Conservation (phyloP, 1,140 invertebrate genomes). For the Tetramorium alpestre region DNA sequence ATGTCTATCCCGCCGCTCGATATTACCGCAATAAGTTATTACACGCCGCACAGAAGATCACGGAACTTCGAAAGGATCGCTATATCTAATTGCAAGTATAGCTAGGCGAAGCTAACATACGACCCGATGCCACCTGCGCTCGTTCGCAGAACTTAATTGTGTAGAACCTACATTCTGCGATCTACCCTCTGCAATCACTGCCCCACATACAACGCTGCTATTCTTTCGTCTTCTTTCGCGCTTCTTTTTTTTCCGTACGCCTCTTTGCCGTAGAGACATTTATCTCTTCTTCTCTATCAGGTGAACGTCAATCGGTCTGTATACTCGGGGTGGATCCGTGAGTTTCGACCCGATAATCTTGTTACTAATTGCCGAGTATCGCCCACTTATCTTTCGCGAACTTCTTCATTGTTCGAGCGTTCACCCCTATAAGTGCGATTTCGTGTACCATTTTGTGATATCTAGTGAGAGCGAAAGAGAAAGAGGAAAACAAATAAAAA, state of each 20-base stretch:
- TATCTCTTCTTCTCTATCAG: not conserved
- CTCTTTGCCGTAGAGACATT: not conserved
- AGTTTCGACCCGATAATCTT: constrained; percentile 46
- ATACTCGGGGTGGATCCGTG: constrained; percentile 48
- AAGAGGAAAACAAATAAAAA: not conserved
- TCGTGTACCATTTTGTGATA: not conserved
- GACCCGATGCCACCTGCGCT: constrained; percentile 59
- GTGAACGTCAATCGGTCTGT: not conserved
- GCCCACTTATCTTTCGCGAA: not conserved
- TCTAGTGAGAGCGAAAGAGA: not conserved
- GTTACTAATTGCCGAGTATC: constrained; percentile 63
- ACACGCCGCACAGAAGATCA: not conserved
- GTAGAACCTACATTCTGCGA: constrained; percentile 58
- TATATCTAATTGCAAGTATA: constrained; percentile 53
- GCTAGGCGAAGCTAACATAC: constrained; percentile 50
- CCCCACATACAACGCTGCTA: constrained; percentile 53
- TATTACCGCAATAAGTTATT: constrained; percentile 45
- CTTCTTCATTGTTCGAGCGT: not conserved
- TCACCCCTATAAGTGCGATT: not conserved
- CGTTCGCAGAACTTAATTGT: constrained; percentile 69
- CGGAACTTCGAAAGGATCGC: constrained; percentile 32
- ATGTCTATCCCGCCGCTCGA: constrained; percentile 31
- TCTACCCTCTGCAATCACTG: constrained; percentile 58
- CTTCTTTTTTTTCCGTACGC: not conserved
- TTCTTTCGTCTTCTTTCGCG: not conserved